Evolutionary conservation across 2,888 invertebrate species (phyloP).

Genomic region (Rhyacophila evoluta): DNA sequence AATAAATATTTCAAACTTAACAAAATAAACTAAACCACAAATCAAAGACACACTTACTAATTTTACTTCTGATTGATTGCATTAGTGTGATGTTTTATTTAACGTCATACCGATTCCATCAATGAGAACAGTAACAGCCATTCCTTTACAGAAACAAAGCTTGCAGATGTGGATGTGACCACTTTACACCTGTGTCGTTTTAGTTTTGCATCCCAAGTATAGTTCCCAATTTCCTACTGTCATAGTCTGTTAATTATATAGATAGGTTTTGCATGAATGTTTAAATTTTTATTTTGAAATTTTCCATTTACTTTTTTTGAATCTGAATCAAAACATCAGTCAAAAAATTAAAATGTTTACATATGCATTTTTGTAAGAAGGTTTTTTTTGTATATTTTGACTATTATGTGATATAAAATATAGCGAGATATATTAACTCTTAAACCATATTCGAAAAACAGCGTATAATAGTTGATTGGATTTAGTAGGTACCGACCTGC

Average conservation of each 20-base stretch:
- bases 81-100: background rate
- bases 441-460: too few species aligned
- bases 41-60: conserved; percentile 55
- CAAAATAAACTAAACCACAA: conserved; percentile 54
- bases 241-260: conserved; percentile 3
- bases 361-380: too few species aligned
- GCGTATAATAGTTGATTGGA: too few species aligned
- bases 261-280: background rate
- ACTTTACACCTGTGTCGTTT: conserved; percentile 27
- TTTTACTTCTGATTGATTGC: conserved; percentile 39
- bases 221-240: conserved; percentile 8
- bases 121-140: conserved; percentile 49
- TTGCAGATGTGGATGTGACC: conserved; percentile 48
- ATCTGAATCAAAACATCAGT: too few species aligned
- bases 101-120: conserved; percentile 25
- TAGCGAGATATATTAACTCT: too few species aligned
- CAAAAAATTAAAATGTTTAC: too few species aligned
- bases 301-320: background rate
- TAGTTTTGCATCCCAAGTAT: conserved; percentile 22
- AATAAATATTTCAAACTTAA: conserved; percentile 54
- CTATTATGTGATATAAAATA: too few species aligned
- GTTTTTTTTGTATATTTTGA: too few species aligned
- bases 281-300: background rate
- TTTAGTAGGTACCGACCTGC: too few species aligned
- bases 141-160: conserved; percentile 51